Evolutionary conservation across 2,888 invertebrate genomes (phyloP).

Genomic region (Scaptomyza flava): DNA sequence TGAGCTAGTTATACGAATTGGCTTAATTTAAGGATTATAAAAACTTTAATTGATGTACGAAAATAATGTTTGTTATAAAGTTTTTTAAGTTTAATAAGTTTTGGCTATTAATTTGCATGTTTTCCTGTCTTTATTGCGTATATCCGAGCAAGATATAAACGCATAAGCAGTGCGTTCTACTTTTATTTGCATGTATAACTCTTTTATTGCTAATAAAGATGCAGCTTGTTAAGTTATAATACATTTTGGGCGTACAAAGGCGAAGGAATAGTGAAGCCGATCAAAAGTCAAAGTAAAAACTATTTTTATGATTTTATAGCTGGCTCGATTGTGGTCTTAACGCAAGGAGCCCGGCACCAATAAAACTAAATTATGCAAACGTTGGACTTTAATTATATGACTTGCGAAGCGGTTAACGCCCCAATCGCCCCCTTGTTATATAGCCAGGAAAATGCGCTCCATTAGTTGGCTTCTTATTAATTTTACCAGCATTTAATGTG

Average conservation of each 20-base stretch:
- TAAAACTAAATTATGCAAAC: slow-evolving; percentile 75
- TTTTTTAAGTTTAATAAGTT: neutral
- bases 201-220: slow-evolving; percentile 60
- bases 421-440: slow-evolving; percentile 37
- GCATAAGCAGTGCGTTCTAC: neutral
- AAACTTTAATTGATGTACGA: neutral
- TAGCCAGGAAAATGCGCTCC: slow-evolving; percentile 36
- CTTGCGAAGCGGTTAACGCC: slow-evolving; percentile 42
- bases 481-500: slow-evolving; percentile 63
- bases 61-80: neutral
- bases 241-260: slow-evolving; percentile 11
- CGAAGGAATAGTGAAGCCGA: slow-evolving; percentile 4
- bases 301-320: slow-evolving; percentile 56
- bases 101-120: neutral
- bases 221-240: slow-evolving; percentile 58
- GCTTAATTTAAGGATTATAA: neutral
- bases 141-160: neutral
- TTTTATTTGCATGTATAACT: slow-evolving; percentile 19
- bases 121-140: slow-evolving; percentile 1
- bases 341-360: slow-evolving; percentile 30
- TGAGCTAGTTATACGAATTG: neutral
- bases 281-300: slow-evolving; percentile 24
- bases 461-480: slow-evolving; percentile 67
- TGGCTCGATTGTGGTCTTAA: slow-evolving; percentile 26
- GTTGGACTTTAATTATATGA: slow-evolving; percentile 68